A percentile compares a stretch with the other conserved stretches of the same genome.
Evolutionary conservation across 1,140 invertebrate genomes (phyloP).

Genomic region (Leptinotarsa texana): DNA sequence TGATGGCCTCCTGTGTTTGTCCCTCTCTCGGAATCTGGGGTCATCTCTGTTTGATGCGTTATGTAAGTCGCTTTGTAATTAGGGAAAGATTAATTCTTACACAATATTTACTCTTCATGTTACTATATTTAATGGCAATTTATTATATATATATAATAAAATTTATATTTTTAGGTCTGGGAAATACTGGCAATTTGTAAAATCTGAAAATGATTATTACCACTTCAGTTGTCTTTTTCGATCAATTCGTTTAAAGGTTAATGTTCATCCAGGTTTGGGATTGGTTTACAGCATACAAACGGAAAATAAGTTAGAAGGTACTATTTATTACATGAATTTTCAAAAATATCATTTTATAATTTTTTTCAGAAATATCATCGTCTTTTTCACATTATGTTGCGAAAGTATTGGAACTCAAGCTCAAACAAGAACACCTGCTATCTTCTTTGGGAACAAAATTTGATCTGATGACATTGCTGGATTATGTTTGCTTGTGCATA

Average conservation of each 20-base stretch:
- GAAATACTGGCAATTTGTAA: slow-evolving; percentile 20
- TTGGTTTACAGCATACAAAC: slow-evolving; percentile 17
- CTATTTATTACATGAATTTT: neutral
- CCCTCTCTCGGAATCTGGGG: too few species aligned
- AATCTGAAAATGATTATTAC: slow-evolving; percentile 13
- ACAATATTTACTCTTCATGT: too few species aligned
- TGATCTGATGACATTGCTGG: slow-evolving; percentile 21
- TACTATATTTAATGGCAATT: too few species aligned
- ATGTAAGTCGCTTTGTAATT: too few species aligned
- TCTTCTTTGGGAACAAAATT: slow-evolving; percentile 12
- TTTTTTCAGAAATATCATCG: slow-evolving; percentile 10
- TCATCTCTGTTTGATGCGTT: too few species aligned
- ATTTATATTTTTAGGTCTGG: slow-evolving; percentile 16
- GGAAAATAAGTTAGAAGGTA: slow-evolving; percentile 16
- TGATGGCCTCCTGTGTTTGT: too few species aligned
- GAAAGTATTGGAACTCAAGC: slow-evolving; percentile 9
- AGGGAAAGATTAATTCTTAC: too few species aligned
- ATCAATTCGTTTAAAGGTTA: slow-evolving; percentile 12
- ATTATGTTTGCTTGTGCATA: slow-evolving; percentile 22
- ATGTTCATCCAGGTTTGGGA: slow-evolving; percentile 16
- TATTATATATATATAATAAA: neutral
- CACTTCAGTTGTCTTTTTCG: slow-evolving; percentile 11
- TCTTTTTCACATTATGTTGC: neutral
- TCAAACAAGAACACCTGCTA: slow-evolving; percentile 21
- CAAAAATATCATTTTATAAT: neutral